Conservation (phyloP, 2,888 invertebrate species). For the Drosophila antonietae region DNA sequence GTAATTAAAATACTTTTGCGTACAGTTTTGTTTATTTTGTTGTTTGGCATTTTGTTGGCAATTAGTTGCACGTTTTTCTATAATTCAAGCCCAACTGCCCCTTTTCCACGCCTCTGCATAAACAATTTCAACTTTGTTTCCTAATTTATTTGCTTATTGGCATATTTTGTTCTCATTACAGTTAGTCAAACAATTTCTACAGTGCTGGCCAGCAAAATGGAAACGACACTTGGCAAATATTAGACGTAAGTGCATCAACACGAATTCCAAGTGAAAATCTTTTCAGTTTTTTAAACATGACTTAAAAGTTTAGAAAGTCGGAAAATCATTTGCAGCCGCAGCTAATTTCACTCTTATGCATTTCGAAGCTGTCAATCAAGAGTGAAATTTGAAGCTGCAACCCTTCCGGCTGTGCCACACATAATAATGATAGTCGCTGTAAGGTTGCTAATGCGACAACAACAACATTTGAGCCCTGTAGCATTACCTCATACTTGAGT, state of each 20-base stretch:
- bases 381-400: slow-evolving; percentile 34
- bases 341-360: slow-evolving; percentile 39
- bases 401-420: slow-evolving; percentile 51
- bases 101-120: slow-evolving; percentile 9
- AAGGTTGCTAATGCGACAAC: slow-evolving; percentile 63
- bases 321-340: slow-evolving; percentile 20
- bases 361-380: slow-evolving; percentile 21
- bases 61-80: slow-evolving; percentile 67
- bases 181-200: slow-evolving; percentile 58
- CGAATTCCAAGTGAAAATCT: slow-evolving; percentile 24
- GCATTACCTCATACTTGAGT: slow-evolving; percentile 33
- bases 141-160: slow-evolving; percentile 66
- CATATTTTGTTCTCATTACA: slow-evolving; percentile 64
- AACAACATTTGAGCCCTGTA: slow-evolving; percentile 23
- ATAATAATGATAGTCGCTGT: slow-evolving; percentile 45
- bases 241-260: slow-evolving; percentile 60
- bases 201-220: slow-evolving; percentile 49
- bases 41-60: slow-evolving; percentile 34
- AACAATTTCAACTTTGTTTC: slow-evolving; percentile 47
- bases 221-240: slow-evolving; percentile 35
- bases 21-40: slow-evolving; percentile 54
- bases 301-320: slow-evolving; percentile 46
- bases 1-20: slow-evolving; percentile 80
- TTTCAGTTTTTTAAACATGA: slow-evolving; percentile 1
- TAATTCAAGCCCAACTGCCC: not conserved